A percentile compares a stretch with the other conserved stretches of the same genome.
These are phyloP conservation scores for Stichopus chloronotus DNA, from an alignment of 35 echinoderm and acorn worm species.

Conservation along the genomic window DNA sequence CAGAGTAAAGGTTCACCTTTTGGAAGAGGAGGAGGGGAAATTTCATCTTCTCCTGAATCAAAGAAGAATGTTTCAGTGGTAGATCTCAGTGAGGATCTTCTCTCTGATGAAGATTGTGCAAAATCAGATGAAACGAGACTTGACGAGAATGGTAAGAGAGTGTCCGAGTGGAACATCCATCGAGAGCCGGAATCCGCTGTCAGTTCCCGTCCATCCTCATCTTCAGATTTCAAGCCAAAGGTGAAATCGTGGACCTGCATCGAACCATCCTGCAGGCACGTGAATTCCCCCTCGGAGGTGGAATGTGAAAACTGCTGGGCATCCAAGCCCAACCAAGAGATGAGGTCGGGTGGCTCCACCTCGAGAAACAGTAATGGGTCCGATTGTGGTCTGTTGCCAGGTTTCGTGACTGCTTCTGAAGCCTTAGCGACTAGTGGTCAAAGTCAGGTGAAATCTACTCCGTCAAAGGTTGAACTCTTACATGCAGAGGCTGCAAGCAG, in stretches of 20 bases:
- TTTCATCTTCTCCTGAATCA: background rate
- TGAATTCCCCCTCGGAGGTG: slow-evolving; percentile 26
- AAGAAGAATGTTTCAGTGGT: background rate
- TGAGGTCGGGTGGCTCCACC: background rate
- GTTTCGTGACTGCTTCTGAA: slow-evolving; percentile 3
- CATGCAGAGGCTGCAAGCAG: background rate
- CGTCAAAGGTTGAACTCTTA: background rate
- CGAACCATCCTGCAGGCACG: slow-evolving; percentile 30
- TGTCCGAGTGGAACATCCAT: background rate
- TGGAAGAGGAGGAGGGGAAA: background rate
- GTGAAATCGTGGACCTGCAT: slow-evolving; percentile 31
- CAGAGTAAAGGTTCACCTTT: background rate
- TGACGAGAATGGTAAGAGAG: background rate
- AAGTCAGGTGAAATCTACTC: background rate
- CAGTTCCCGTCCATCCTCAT: background rate
- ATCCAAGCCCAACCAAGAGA: background rate
- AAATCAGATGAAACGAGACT: background rate
- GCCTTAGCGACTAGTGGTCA: background rate
- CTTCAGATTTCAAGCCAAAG: background rate
- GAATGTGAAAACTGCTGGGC: slow-evolving; percentile 59
- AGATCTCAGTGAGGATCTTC: background rate
- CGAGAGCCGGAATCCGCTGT: slow-evolving; percentile 17
- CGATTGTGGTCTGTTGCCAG: background rate
- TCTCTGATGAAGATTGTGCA: slow-evolving; percentile 22
- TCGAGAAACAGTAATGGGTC: background rate